A percentile compares a stretch with the other conserved stretches of the same genome.
Evolutionary conservation across 2,113 vertebrate species (phyloP).

Genomic region (Gopherus evgoodei): DNA sequence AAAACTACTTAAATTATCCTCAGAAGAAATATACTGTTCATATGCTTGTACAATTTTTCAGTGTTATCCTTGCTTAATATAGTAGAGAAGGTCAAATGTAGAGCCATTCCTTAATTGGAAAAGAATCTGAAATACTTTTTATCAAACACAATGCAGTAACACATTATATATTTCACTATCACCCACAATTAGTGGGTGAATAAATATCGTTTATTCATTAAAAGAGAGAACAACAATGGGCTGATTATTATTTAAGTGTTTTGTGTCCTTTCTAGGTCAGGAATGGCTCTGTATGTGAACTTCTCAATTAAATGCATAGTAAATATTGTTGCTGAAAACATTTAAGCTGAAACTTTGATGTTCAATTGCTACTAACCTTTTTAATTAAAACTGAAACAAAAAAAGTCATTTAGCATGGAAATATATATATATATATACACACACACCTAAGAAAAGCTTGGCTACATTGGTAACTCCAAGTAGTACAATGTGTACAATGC

Average conservation of each 20-base stretch:
- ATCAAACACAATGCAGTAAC: background rate
- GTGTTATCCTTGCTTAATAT: background rate
- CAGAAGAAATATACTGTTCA: background rate
- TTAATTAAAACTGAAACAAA: too few species aligned
- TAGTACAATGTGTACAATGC: background rate
- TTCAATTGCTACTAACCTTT: too few species aligned
- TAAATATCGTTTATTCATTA: too few species aligned
- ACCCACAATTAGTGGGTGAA: background rate
- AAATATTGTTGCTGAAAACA: background rate
- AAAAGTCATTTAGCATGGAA: too few species aligned
- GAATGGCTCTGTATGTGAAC: background rate
- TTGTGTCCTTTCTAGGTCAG: background rate
- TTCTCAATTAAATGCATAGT: background rate
- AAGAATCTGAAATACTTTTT: background rate
- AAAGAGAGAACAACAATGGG: too few species aligned
- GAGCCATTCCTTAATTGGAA: background rate
- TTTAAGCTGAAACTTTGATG: background rate
- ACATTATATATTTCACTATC: background rate
- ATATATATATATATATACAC: background rate
- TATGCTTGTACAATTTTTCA: background rate
- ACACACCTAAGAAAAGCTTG: background rate
- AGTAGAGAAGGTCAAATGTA: background rate
- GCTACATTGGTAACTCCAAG: background rate
- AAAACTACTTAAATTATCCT: background rate
- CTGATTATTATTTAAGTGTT: too few species aligned